Evolutionary conservation across 1,140 invertebrate genomes (phyloP).

Genomic region (Copidosoma floridanum): DNA sequence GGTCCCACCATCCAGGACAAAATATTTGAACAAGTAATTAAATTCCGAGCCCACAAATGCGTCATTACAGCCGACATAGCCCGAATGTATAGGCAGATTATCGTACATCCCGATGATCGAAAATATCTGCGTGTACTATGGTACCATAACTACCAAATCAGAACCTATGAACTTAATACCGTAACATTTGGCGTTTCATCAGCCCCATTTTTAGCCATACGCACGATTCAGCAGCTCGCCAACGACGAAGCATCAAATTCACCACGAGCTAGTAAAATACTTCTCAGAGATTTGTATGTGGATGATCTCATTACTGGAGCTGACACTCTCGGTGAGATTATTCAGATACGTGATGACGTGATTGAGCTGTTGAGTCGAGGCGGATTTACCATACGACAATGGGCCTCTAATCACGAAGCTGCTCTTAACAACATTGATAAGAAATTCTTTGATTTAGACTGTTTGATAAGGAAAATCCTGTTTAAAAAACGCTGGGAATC

Average conservation of each 20-base stretch:
- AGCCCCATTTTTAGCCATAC: neutral
- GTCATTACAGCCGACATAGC: constrained; percentile 46
- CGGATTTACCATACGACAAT: too few relatives aligned
- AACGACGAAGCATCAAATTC: neutral
- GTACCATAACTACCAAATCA: neutral
- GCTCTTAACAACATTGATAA: too few relatives aligned
- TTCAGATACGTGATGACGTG: too few relatives aligned
- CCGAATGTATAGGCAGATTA: constrained; percentile 49
- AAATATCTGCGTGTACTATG: constrained; percentile 38
- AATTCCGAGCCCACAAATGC: constrained; percentile 35
- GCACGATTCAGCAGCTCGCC: neutral
- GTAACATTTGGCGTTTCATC: neutral
- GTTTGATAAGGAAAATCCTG: neutral
- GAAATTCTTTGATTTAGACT: too few relatives aligned
- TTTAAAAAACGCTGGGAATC: neutral
- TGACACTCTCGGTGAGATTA: too few relatives aligned
- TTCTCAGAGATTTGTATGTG: neutral
- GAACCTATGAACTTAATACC: constrained; percentile 12
- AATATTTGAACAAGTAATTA: constrained; percentile 4
- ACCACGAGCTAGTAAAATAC: neutral
- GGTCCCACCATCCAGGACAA: constrained; percentile 25
- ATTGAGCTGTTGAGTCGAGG: too few relatives aligned
- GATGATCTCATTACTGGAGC: too few relatives aligned
- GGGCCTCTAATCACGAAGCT: too few relatives aligned
- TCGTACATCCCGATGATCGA: constrained; percentile 34